Evolutionary conservation across 2,113 vertebrate species (phyloP).

Genomic region (Otocyon megalotis): DNA sequence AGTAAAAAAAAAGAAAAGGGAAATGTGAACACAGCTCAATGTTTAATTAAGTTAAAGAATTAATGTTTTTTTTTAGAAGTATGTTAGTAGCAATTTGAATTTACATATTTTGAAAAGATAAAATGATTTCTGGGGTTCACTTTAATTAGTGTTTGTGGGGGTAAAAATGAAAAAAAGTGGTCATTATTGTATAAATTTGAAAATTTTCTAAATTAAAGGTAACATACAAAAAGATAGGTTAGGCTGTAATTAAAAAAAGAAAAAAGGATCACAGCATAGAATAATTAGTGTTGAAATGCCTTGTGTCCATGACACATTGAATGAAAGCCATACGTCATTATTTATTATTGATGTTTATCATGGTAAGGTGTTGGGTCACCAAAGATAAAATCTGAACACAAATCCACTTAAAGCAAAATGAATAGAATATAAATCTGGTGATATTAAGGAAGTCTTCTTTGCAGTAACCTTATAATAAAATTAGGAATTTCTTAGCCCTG

Average conservation of each 20-base stretch:
- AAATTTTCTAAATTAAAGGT: conserved; percentile 6
- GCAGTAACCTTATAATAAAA: conserved; percentile 33
- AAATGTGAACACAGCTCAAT: background rate
- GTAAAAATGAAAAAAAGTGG: conserved; percentile 36
- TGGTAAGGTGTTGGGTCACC: background rate
- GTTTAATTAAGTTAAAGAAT: background rate
- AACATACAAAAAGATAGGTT: background rate
- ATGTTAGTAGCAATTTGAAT: background rate
- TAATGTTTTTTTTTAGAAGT: background rate
- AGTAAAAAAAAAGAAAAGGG: background rate
- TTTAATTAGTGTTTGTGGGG: background rate
- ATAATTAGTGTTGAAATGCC: background rate
- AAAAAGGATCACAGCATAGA: background rate
- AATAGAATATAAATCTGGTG: background rate
- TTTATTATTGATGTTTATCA: conserved; percentile 39
- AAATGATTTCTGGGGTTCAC: background rate
- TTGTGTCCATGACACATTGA: background rate
- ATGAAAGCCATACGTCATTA: conserved; percentile 18
- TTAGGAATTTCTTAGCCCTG: background rate
- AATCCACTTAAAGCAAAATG: conserved; percentile 3
- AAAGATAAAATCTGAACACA: conserved; percentile 9
- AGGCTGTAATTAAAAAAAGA: background rate
- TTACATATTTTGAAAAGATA: background rate
- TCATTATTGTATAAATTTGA: background rate
- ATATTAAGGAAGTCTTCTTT: background rate